phyloP scores from a whole-genome alignment of 2,797 vertebrate species.

The Coreius guichenoti region DNA sequence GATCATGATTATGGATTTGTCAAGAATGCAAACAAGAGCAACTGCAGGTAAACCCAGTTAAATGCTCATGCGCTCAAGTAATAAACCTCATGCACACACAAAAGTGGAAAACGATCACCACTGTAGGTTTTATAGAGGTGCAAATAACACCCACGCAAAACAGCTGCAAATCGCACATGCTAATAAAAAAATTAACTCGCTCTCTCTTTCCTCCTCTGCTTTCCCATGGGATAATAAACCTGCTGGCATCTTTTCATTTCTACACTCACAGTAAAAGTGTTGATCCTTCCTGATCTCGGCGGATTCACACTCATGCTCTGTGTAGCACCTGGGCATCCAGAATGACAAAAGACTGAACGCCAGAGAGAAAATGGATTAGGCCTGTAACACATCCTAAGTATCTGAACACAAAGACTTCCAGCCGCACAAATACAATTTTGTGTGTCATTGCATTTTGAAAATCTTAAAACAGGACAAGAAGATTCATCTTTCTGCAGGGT shows the following conservation, averaged over 20 bases:
- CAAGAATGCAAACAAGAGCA: constrained; percentile 10
- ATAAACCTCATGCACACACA: constrained; percentile 8
- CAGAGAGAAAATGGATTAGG: background rate
- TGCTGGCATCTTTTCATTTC: constrained; percentile 27
- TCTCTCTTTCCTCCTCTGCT: background rate
- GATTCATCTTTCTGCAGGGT: background rate
- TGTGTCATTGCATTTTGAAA: background rate
- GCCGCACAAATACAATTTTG: background rate
- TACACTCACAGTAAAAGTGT: background rate
- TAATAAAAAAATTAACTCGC: constrained; percentile 25
- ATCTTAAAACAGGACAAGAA: too few relatives aligned
- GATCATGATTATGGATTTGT: constrained; percentile 19
- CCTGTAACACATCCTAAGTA: background rate
- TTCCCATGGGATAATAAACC: constrained; percentile 32
- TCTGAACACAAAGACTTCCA: background rate
- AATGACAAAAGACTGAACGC: background rate
- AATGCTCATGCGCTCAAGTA: constrained; percentile 13
- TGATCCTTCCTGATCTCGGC: background rate
- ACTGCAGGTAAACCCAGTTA: constrained; percentile 10
- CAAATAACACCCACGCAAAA: constrained; percentile 13
- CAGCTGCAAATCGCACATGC: constrained; percentile 21
- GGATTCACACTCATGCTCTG: constrained; percentile 2
- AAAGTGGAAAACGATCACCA: constrained; percentile 9
- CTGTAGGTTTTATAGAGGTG: constrained; percentile 15
- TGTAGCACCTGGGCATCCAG: constrained; percentile 2